phyloP scores from a whole-genome alignment of 37 sponge, comb jelly and placozoan genomes.

The Axinella damicornis region DNA sequence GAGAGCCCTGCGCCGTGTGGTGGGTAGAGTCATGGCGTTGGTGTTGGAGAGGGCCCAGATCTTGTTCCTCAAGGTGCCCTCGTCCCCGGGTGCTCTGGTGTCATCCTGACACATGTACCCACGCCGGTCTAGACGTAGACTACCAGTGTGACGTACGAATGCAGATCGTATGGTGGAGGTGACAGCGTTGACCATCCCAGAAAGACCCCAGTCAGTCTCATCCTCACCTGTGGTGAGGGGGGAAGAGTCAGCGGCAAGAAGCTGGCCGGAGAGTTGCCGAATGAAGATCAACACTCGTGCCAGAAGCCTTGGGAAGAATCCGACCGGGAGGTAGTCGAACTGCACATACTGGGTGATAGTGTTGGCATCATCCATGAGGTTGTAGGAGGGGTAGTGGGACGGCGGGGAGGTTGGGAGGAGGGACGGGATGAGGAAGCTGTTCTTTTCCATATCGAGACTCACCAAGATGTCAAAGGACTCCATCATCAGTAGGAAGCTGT shows the following conservation, averaged over 20 bases:
- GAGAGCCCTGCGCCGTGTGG: constrained; percentile 5
- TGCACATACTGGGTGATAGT: constrained; percentile 20
- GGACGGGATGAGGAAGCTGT: constrained; percentile 49
- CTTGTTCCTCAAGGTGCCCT: constrained; percentile 16
- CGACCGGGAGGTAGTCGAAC: constrained; percentile 48
- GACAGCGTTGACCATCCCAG: too few relatives aligned
- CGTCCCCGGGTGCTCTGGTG: neutral
- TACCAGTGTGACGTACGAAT: neutral
- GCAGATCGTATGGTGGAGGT: neutral
- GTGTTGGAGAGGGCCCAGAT: constrained; percentile 53
- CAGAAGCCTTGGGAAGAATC: constrained; percentile 48
- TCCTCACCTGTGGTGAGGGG: neutral
- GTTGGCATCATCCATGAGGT: constrained; percentile 10
- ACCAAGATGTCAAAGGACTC: constrained; percentile 49
- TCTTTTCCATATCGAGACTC: constrained; percentile 56
- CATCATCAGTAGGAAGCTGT: constrained; percentile 50
- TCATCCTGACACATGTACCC: constrained; percentile 60
- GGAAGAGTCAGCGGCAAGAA: constrained; percentile 22
- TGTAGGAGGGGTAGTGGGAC: constrained; percentile 54
- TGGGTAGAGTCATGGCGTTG: constrained; percentile 1
- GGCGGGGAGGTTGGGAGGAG: constrained; percentile 47
- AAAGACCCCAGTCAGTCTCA: neutral
- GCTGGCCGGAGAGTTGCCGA: constrained; percentile 58
- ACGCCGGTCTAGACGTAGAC: constrained; percentile 16
- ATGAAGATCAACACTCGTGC: constrained; percentile 43